phyloP scores from a whole-genome alignment of 2,113 vertebrate genomes.

The Grantiella picta region DNA sequence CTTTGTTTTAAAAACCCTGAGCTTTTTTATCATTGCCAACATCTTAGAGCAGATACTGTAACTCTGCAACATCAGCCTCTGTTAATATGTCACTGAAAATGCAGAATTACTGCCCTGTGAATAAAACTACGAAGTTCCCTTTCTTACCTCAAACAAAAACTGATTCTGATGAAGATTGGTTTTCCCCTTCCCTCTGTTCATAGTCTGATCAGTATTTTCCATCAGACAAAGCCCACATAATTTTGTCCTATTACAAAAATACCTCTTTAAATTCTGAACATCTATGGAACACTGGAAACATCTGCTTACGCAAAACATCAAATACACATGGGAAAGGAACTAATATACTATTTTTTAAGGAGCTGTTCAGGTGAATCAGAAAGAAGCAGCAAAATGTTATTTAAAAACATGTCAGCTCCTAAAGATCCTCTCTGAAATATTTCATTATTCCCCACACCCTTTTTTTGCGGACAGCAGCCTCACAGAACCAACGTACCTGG shows the following conservation, averaged over 20 bases:
- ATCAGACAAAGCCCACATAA: background rate
- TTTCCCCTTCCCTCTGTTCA: background rate
- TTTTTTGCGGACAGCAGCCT: background rate
- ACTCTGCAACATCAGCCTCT: background rate
- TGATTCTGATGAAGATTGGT: background rate
- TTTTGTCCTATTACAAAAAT: background rate
- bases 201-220: background rate
- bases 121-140: background rate
- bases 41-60: background rate
- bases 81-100: background rate
- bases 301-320: background rate
- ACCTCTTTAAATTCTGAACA: background rate
- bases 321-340: background rate
- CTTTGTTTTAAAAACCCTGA: background rate
- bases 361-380: background rate
- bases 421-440: background rate
- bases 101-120: background rate
- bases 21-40: background rate
- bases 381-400: background rate
- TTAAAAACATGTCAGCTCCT: background rate
- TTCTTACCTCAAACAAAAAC: background rate
- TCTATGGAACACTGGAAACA: background rate
- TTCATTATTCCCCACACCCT: background rate
- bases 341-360: background rate
- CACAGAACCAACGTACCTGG: conserved; percentile 75